Conservation (phyloP, 2,113 vertebrate genomes). For the Ochotona curzoniae region DNA sequence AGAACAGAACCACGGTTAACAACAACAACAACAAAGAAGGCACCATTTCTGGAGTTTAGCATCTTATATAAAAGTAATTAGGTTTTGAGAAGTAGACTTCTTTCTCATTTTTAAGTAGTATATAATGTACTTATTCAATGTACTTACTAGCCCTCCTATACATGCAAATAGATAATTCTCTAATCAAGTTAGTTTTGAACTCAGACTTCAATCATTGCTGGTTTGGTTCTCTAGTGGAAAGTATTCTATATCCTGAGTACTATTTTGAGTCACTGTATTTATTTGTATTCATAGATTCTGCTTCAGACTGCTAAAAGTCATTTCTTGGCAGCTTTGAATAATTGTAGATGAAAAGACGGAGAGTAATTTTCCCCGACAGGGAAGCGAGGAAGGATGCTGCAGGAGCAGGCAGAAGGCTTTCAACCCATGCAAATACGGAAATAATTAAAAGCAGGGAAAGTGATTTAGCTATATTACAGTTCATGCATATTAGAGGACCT, state of each 20-base stretch:
- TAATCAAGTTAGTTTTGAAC: background rate
- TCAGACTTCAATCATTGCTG: constrained; percentile 6
- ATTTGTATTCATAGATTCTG: constrained; percentile 64
- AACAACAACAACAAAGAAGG: background rate
- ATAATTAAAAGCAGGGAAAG: constrained; percentile 81
- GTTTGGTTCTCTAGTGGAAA: constrained; percentile 52
- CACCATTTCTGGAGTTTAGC: background rate
- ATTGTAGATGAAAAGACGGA: constrained; percentile 66
- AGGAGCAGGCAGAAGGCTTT: constrained; percentile 43
- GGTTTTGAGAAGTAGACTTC: background rate
- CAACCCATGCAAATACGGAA: constrained; percentile 74
- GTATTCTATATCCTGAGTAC: constrained; percentile 50
- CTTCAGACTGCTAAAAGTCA: constrained; percentile 46
- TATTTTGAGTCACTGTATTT: constrained; percentile 62
- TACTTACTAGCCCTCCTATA: background rate
- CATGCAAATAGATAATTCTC: background rate
- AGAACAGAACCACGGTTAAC: background rate
- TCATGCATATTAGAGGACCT: constrained; percentile 64
- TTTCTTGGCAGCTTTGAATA: constrained; percentile 63
- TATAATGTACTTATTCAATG: background rate
- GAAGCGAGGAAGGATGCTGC: constrained; percentile 56
- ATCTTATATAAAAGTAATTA: background rate
- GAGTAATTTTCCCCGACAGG: constrained; percentile 58
- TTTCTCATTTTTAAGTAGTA: background rate
- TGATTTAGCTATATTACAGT: constrained; percentile 40